Evolutionary conservation across 2,888 invertebrate genomes (phyloP).

Genomic region (Mystacides longicornis): DNA sequence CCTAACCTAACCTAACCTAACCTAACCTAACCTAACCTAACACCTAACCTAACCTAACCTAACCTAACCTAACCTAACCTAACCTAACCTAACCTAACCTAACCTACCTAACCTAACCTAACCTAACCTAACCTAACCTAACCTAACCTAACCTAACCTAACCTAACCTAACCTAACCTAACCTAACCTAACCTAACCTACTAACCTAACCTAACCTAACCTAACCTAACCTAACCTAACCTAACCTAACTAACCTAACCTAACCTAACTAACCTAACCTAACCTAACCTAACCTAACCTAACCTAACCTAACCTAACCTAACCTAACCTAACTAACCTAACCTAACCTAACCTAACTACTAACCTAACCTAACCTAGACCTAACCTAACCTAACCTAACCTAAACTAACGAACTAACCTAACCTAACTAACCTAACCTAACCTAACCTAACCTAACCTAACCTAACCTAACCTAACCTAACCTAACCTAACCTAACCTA

Average conservation of each 20-base stretch:
- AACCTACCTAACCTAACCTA: no score
- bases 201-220: conserved; percentile 10
- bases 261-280: conserved; percentile 26
- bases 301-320: conserved; percentile 29
- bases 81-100: no score
- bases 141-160: conserved; percentile 26
- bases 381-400: no score
- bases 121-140: conserved; percentile 29
- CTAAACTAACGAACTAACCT: no score
- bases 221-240: conserved; percentile 29
- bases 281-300: conserved; percentile 30
- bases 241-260: conserved; percentile 28
- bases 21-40: no score
- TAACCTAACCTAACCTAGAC: no score
- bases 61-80: no score
- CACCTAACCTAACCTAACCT: no score
- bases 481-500: conserved; percentile 26
- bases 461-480: conserved; percentile 28
- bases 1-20: no score
- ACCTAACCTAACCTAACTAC: no score
- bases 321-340: conserved; percentile 29
- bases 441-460: conserved; percentile 14
- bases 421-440: conserved; percentile 26
- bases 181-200: no score
- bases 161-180: conserved; percentile 29